Evolutionary conservation across 2,113 vertebrate genomes (phyloP).

Genomic region (Gorsachius goisagi): DNA sequence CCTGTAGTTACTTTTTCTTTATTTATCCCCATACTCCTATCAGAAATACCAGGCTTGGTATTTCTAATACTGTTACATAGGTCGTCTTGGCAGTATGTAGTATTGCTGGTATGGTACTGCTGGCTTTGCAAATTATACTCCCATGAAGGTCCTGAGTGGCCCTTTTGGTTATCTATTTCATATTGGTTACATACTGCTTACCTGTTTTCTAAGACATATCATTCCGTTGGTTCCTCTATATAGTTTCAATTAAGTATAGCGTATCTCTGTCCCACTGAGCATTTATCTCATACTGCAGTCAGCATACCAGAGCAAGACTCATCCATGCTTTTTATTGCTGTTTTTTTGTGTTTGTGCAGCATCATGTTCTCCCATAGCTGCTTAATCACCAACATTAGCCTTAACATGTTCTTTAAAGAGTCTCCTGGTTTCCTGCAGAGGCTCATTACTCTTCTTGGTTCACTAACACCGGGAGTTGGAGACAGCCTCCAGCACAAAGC

Average conservation of each 20-base stretch:
- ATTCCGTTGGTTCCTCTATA: not conserved
- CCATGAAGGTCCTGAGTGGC: not conserved
- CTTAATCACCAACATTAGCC: not conserved
- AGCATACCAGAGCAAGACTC: not conserved
- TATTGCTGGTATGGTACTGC: not conserved
- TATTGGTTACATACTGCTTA: not conserved
- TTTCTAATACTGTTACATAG: not conserved
- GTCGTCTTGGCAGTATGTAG: not conserved
- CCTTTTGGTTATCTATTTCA: not conserved
- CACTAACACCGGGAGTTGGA: accelerated
- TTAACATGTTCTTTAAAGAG: not conserved
- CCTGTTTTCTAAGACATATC: not conserved
- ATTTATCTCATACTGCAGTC: not conserved
- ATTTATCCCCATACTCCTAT: not conserved
- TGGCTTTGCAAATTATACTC: not conserved
- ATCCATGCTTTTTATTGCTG: not conserved
- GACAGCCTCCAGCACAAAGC: not conserved
- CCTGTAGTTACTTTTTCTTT: not conserved
- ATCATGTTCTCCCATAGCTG: not conserved
- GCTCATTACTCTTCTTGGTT: not conserved
- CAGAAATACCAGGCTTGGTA: not conserved
- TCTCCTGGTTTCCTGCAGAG: not conserved
- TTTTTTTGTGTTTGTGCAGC: not conserved
- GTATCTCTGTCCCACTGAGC: not conserved
- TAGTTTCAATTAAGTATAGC: not conserved